Evolutionary conservation across 1,140 invertebrate species (phyloP), one percentile per base, ranked within the genome.

Genomic region (Chymomyza costata): DNA sequence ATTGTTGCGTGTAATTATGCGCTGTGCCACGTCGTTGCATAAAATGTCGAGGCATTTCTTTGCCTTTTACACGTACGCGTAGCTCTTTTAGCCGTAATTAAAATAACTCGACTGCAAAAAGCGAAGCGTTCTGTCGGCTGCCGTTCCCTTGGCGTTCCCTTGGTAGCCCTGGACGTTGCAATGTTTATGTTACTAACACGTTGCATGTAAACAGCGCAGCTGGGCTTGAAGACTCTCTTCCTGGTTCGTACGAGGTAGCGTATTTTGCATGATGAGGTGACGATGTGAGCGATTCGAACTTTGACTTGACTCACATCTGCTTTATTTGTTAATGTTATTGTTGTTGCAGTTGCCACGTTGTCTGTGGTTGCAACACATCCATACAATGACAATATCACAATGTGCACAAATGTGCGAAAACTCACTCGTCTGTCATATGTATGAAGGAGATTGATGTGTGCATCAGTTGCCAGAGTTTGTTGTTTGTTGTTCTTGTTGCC

Each of bases 61-160:
- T 55, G 62, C 57, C 63, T 78, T 70, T 71, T 70, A 53, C 66
- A 51, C 45, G 50, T 54, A 51, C 50, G 13, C 54, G 62, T 71
- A 57, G 71, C 66, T 78, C 73, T 78, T 78, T 78, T 78, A 78
- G 71, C 63, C 71, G 67, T 78, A 71, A 78, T 80, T 78, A 80
- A 80, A 78, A 78, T 78, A 73, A 71, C 66, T 61, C 63, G 50
- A 66, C 63, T 63, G 58, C 53, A 47, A 55, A 37, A 8, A 45
- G 13, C 32, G 45, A 15, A 17, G 10, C 15, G 15, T 2, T 18
- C 28, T 8, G n/a, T 25, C 7, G 1, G 2, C 14, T 28, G 21
- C n/a, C n/a, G n/a, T n/a, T n/a, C n/a, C n/a, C n/a, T n/a, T n/a
- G n/a, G n/a, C n/a, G n/a, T n/a, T n/a, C n/a, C n/a, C n/a, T n/a